Conservation (phyloP, 1,140 invertebrate genomes). For the Brachionus calyciflorus region DNA sequence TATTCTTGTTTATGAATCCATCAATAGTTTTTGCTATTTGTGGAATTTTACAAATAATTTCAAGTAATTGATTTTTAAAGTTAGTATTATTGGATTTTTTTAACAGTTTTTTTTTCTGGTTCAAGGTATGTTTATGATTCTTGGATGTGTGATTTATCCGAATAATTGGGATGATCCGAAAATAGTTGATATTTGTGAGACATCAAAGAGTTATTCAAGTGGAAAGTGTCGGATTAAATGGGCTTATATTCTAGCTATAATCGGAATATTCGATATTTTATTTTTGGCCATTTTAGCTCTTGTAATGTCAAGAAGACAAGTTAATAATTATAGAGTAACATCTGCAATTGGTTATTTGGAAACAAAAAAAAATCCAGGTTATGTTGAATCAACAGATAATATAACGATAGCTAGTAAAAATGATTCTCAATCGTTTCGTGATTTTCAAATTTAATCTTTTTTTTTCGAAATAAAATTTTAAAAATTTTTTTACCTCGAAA, state of each 20-base stretch:
- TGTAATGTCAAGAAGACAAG: slow-evolving; percentile 74
- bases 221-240: slow-evolving; percentile 65
- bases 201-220: slow-evolving; percentile 38
- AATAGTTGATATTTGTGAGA: slow-evolving; percentile 80
- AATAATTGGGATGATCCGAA: slow-evolving; percentile 81
- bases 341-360: slow-evolving; percentile 23
- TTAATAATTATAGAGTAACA: slow-evolving; percentile 47
- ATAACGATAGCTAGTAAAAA: neutral
- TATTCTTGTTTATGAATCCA: slow-evolving; percentile 90
- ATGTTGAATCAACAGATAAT: neutral
- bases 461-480: no score
- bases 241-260: slow-evolving; percentile 88
- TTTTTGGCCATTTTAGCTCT: slow-evolving; percentile 86
- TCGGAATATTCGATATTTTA: slow-evolving; percentile 82
- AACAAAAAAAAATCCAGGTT: neutral
- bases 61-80: slow-evolving; percentile 68
- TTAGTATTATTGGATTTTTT: neutral
- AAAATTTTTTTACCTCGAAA: no score
- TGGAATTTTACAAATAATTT: slow-evolving; percentile 85
- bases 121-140: slow-evolving; percentile 65
- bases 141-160: slow-evolving; percentile 73
- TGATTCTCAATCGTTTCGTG: slow-evolving; percentile 19
- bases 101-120: slow-evolving; percentile 48
- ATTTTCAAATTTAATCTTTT: slow-evolving; percentile 37
- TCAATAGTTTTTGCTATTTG: slow-evolving; percentile 87